A percentile compares a stretch with the other conserved stretches of the same genome.
These are phyloP conservation scores for Condylura cristata DNA, from an alignment of 2,113 vertebrate species.

Conservation along the genomic window DNA sequence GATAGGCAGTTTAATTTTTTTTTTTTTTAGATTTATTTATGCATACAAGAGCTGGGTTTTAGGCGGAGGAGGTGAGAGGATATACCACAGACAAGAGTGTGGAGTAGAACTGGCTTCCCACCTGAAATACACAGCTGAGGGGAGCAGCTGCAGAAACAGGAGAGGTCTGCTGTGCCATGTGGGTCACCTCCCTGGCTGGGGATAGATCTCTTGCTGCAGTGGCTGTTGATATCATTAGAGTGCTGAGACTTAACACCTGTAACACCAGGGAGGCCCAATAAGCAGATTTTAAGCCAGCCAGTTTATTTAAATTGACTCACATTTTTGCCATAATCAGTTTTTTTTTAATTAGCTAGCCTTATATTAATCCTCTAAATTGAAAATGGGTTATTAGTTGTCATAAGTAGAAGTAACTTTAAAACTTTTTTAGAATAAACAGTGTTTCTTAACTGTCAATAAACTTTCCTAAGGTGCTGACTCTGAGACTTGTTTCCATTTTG, in stretches of 20 bases:
- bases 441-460: background rate
- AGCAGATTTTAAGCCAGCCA: background rate
- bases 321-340: background rate
- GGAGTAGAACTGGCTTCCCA: too few species aligned
- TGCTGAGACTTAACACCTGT: too few species aligned
- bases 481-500: background rate
- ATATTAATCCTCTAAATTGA: background rate
- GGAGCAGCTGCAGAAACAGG: too few species aligned
- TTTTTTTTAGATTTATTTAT: too few species aligned
- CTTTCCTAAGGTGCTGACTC: background rate
- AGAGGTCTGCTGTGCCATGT: too few species aligned
- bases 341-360: conserved; percentile 8
- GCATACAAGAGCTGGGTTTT: too few species aligned
- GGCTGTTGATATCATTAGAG: too few species aligned
- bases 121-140: too few species aligned
- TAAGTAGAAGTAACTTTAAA: background rate
- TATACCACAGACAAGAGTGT: too few species aligned
- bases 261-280: background rate
- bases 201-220: too few species aligned
- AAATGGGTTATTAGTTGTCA: background rate
- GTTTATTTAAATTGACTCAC: background rate
- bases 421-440: background rate
- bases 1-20: background rate
- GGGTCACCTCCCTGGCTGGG: too few species aligned
- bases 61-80: too few species aligned